Conservation (phyloP, 2,797 vertebrate genomes). For the Coregonus suidteri region DNA sequence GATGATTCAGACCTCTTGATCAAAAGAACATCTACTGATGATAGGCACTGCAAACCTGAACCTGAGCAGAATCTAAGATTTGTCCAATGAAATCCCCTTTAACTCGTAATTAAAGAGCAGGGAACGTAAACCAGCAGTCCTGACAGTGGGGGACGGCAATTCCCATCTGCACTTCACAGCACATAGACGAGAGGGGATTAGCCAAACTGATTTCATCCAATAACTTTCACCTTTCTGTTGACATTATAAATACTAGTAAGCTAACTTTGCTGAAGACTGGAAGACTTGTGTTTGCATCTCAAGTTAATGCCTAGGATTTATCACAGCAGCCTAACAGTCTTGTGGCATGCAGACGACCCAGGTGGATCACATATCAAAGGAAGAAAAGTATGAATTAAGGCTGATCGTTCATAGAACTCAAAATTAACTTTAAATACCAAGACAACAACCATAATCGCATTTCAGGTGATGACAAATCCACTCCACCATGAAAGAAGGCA, state of each 20-base stretch:
- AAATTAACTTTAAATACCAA: neutral
- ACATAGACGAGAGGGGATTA: neutral
- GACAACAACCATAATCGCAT: neutral
- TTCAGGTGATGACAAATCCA: neutral
- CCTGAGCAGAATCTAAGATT: neutral
- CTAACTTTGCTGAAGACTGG: neutral
- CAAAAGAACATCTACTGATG: neutral
- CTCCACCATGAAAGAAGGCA: slow-evolving; percentile 9
- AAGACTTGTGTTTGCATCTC: neutral
- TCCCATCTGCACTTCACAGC: slow-evolving; percentile 6
- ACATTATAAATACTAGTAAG: too few relatives aligned
- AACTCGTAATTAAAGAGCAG: slow-evolving; percentile 13
- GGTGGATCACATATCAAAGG: neutral
- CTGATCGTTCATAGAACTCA: neutral
- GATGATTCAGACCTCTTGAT: neutral
- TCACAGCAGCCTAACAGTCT: too few relatives aligned
- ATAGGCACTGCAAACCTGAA: neutral
- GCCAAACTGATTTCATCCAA: neutral
- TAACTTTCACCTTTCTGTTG: slow-evolving; percentile 6
- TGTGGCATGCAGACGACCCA: too few relatives aligned
- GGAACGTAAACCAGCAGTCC: slow-evolving; percentile 24
- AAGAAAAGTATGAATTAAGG: neutral
- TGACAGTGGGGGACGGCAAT: slow-evolving; percentile 6
- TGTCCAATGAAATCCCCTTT: neutral
- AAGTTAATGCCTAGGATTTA: too few relatives aligned